Conservation (phyloP, 1,140 invertebrate species). For the Telenomus remus region DNA sequence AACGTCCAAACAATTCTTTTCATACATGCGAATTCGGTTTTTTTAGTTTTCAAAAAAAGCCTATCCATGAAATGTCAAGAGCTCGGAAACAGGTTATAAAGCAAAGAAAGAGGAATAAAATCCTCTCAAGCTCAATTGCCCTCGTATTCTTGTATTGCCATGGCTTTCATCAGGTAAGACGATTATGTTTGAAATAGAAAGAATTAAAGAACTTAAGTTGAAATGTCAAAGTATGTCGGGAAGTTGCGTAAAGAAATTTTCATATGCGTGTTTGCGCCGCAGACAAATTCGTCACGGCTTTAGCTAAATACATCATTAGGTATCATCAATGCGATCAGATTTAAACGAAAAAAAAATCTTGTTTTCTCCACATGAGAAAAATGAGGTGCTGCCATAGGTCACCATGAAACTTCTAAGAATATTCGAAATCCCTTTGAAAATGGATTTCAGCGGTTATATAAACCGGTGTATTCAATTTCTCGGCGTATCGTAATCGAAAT, state of each 20-base stretch:
- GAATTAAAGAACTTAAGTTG: constrained; percentile 54
- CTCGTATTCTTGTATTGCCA: constrained; percentile 28
- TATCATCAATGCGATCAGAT: too few relatives aligned
- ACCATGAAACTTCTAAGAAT: constrained; percentile 39
- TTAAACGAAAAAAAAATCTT: too few relatives aligned
- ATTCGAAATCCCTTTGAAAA: constrained; percentile 48
- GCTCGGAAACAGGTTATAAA: constrained; percentile 27
- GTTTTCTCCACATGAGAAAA: too few relatives aligned
- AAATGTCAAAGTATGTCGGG: constrained; percentile 46
- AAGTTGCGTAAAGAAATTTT: constrained; percentile 6
- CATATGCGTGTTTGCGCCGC: constrained; percentile 8
- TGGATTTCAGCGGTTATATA: constrained; percentile 49
- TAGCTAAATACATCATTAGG: too few relatives aligned
- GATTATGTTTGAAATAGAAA: constrained; percentile 51
- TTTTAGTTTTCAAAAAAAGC: constrained; percentile 11
- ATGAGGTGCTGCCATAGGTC: constrained; percentile 4
- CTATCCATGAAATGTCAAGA: constrained; percentile 19
- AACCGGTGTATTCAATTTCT: constrained; percentile 48
- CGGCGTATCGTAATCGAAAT: constrained; percentile 46
- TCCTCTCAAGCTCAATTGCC: constrained; percentile 48
- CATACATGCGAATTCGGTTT: neutral
- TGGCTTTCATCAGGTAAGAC: constrained; percentile 45
- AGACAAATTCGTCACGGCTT: neutral
- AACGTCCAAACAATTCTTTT: too few relatives aligned
- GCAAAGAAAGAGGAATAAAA: constrained; percentile 34